A percentile compares a stretch with the other conserved stretches of the same genome.
Evolutionary conservation across 2,797 vertebrate species (phyloP).

Genomic region (Myotis planiceps): DNA sequence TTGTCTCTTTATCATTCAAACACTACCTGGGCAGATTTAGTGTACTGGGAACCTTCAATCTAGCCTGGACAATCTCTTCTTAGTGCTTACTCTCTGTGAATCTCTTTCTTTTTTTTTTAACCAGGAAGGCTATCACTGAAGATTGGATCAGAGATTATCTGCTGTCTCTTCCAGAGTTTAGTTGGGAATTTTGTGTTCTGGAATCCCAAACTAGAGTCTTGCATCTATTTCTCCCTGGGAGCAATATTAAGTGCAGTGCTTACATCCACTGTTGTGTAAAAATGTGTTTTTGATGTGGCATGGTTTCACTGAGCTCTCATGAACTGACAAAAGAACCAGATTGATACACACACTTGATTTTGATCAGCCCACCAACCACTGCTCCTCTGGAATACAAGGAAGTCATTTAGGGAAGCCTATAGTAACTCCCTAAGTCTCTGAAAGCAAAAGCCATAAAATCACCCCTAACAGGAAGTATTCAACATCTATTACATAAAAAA

Average conservation of each 20-base stretch:
- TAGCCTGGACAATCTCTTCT: neutral
- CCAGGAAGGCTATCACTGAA: neutral
- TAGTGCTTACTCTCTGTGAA: neutral
- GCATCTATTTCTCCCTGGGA: neutral
- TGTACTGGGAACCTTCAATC: fast-evolving
- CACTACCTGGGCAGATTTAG: neutral
- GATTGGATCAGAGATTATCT: neutral
- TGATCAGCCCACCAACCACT: neutral
- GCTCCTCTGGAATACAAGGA: neutral
- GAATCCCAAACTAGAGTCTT: neutral
- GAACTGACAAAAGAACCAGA: neutral
- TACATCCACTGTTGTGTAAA: neutral
- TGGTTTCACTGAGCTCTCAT: neutral
- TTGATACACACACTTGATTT: neutral
- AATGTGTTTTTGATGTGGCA: neutral
- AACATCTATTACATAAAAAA: conserved; percentile 51
- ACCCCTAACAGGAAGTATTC: conserved; percentile 52
- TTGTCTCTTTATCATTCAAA: neutral
- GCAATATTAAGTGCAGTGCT: neutral
- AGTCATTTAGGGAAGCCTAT: neutral
- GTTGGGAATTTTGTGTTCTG: neutral
- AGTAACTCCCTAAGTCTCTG: neutral
- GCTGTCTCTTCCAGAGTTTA: neutral
- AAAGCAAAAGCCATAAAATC: conserved; percentile 63
- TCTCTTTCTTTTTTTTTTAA: neutral